Evolutionary conservation across 2,113 vertebrate species (phyloP), one percentile per base, ranked within the genome.

Genomic region (Neodon shergylaensis): DNA sequence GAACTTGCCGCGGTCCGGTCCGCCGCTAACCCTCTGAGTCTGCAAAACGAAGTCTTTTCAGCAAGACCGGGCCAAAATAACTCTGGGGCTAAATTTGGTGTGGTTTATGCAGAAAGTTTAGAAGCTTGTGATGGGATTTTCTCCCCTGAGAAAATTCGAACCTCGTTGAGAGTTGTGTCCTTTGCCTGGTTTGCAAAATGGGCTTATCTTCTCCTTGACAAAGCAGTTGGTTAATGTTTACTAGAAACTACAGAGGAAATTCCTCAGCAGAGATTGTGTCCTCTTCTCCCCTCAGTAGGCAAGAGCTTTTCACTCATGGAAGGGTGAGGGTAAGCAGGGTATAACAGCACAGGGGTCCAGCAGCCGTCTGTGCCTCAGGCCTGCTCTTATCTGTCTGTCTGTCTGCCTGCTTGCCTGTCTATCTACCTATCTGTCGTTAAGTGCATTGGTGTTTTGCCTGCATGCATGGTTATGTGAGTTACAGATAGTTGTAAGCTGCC

Each of bases 31-130:
- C 76, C 54, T 90, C 63, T 90, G 63, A 97, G 82, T 97, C 82
- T 96, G 96, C 94, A 96, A 84, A 96, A 81, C 33, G 91, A 92
- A 93, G 83, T 74, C 94, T 94, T 96, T 95, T 91, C 90, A 97
- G 94, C 76, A 72, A 58, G 88, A 85, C 82, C 0, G 0, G 95
- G 89, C 95, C 93, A 94, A 77, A 95, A 90, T 95, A 94, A 91
- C 70, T 91, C 93, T 1, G 85, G n/a, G 72, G 73, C 91, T 97
- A 7, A 85, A 42, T 95, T 77, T 77, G 84, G 54, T 97, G 83
- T 90, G 94, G 96, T 87, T 93, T 92, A n/a, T 89, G 54, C 66
- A 42, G 42, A 66, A 73, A 87, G 88, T 94, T 96, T 88, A 86
- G 88, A 94, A 68, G 63, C 96, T 95, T 65, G 8, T 24, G 47